These are phyloP conservation scores for Pelecanus crispus DNA, from an alignment of 2,113 vertebrate genomes.

Conservation along the genomic window DNA sequence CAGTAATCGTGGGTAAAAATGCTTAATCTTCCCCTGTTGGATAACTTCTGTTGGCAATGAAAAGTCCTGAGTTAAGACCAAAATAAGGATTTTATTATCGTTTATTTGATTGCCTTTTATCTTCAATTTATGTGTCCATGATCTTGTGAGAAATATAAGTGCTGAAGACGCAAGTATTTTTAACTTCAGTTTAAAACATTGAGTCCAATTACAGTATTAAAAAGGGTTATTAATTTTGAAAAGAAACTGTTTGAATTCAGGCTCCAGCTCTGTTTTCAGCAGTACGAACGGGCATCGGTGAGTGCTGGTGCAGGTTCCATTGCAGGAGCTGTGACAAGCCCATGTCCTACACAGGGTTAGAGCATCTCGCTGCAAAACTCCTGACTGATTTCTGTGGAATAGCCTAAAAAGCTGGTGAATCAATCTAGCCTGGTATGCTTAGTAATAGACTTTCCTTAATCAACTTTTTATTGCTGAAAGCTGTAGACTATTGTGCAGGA, in stretches of 20 bases:
- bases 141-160: background rate
- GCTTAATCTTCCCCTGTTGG: background rate
- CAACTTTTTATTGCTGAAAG: constrained; percentile 30
- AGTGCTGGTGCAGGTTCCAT: background rate
- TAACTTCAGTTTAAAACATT: background rate
- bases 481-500: constrained; percentile 5
- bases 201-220: background rate
- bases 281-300: background rate
- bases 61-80: background rate
- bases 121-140: background rate
- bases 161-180: background rate
- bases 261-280: background rate
- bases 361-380: background rate
- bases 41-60: background rate
- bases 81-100: background rate
- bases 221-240: background rate
- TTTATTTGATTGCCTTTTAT: background rate
- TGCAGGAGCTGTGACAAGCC: background rate
- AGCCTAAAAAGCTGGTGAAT: background rate
- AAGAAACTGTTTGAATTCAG: background rate
- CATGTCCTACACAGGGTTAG: background rate
- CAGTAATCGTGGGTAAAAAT: background rate
- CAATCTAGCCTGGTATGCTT: background rate
- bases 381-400: background rate
- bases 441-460: background rate